Evolutionary conservation across 2,888 invertebrate species (phyloP).

Genomic region (Drosophila borborema): DNA sequence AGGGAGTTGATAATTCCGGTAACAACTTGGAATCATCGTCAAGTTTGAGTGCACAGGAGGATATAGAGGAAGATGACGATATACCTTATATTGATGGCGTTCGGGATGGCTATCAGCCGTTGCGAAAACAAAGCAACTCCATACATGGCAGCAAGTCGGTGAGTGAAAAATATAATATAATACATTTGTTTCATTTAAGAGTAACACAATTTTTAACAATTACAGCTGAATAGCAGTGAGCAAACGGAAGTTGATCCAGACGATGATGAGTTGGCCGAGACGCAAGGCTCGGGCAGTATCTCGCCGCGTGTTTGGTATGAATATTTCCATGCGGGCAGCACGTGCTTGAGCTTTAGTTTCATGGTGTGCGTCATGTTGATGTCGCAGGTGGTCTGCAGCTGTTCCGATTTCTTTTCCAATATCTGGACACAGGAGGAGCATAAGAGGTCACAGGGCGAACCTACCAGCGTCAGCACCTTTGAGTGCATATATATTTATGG

Average conservation of each 20-base stretch:
- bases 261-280: constrained; percentile 81
- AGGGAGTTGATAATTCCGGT: constrained; percentile 56
- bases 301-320: constrained; percentile 84
- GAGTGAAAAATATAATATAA: not conserved
- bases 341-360: constrained; percentile 84
- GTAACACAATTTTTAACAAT: not conserved
- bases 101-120: constrained; percentile 78
- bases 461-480: constrained; percentile 79
- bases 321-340: constrained; percentile 86
- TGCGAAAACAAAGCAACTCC: constrained; percentile 70
- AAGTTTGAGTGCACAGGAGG: constrained; percentile 31
- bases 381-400: constrained; percentile 87
- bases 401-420: constrained; percentile 88
- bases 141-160: constrained; percentile 81
- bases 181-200: not conserved
- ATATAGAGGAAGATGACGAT: constrained; percentile 82
- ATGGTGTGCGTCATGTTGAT: constrained; percentile 86
- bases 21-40: constrained; percentile 21
- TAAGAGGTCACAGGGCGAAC: constrained; percentile 73
- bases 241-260: constrained; percentile 66
- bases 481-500: constrained; percentile 85
- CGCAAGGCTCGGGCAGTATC: constrained; percentile 85
- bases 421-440: constrained; percentile 86
- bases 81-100: constrained; percentile 85
- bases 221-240: constrained; percentile 74